phyloP scores from a whole-genome alignment of 2,797 vertebrate genomes.

The Sitta carolinensis region DNA sequence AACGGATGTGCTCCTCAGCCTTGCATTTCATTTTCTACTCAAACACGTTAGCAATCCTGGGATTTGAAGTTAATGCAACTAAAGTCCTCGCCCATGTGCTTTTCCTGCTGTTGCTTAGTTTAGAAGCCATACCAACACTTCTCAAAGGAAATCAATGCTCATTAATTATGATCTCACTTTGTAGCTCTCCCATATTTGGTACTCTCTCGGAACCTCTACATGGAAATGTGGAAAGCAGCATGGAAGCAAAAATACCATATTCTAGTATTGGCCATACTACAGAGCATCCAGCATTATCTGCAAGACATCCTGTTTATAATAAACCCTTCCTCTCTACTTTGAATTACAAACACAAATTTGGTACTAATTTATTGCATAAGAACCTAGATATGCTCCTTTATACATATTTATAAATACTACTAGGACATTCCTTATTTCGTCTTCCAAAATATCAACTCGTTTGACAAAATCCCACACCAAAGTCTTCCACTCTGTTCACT shows the following conservation, averaged over 20 bases:
- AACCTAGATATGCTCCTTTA: not conserved
- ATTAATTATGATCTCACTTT: constrained; percentile 46
- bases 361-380: not conserved
- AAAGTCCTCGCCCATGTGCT: not conserved
- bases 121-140: constrained; percentile 25
- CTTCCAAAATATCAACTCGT: not conserved
- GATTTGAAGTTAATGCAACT: constrained; percentile 34
- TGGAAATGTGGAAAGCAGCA: not conserved
- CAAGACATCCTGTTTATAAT: constrained; percentile 1
- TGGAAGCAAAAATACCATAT: not conserved
- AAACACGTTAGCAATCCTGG: not conserved
- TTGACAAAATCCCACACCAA: not conserved
- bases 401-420: not conserved
- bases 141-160: constrained; percentile 50
- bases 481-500: not conserved
- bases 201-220: not conserved
- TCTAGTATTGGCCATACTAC: not conserved
- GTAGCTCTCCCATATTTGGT: constrained; percentile 1
- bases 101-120: constrained; percentile 23
- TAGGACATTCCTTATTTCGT: not conserved
- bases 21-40: not conserved
- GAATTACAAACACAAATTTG: not conserved
- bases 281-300: not conserved
- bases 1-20: not conserved
- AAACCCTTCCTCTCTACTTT: not conserved